Base-by-base conservation (phyloP, 2,888 invertebrate species). In the Troides oblongomaculatus region DNA sequence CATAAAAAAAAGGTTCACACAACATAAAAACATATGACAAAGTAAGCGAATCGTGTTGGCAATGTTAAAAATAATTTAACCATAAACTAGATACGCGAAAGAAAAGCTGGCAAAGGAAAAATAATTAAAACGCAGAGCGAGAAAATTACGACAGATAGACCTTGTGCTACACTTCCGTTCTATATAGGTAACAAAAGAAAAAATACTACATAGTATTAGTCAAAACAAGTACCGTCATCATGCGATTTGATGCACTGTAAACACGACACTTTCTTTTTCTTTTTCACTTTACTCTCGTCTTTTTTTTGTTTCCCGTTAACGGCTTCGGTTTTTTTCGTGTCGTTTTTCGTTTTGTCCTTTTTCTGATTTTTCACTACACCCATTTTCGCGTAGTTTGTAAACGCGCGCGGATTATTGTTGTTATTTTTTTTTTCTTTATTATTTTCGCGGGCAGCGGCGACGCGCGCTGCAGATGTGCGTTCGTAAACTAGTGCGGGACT, bases 231-330 rank as follows among this genome's bases (percentile, higher is more conserved):
- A 92, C 92, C 92, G 79, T 92, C 92, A 76, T 92, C 90, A 46
- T 85, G 85, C 57, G 92, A 85, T 73, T 90, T 92, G 85, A 92
- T 87, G 83, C 92, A 92, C 86, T 92, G 92, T 86, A 92, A 90
- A 84, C 92, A 92, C 82, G 92, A 92, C 84, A 92, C 89, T 78
- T 81, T 84, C 76, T 86, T 91, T 87, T 92, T 92, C 86, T 91
- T 92, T 85, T 91, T 92, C 85, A 88, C 88, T 90, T 91, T 92
- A 76, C 80, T 86, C 72, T 84, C 83, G 75, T 84, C 84, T 76
- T 85, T 84, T 78, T 89, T 89, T 68, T 82, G 73, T 81, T 90
- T 90, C 56, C 86, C 87, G 74, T 89, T 89, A 62, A 81, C 80
- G 71, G 82, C 75, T 63, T 85, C 79, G 64, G 73, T 76, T 73